Evolutionary conservation across 2,113 vertebrate species (phyloP).

Genomic region (Acrocephalus kingi): DNA sequence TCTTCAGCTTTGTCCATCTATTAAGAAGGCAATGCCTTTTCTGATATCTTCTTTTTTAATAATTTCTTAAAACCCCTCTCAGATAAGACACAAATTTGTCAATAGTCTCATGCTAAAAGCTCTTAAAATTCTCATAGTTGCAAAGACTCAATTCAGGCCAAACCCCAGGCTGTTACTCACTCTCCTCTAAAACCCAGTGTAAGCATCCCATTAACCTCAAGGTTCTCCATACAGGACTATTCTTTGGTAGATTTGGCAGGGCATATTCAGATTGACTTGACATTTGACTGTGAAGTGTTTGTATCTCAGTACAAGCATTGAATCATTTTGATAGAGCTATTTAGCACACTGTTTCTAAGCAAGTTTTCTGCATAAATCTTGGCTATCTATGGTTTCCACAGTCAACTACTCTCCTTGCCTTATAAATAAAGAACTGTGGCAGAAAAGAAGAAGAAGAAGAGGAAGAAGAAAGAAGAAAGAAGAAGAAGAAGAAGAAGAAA

Average conservation of each 20-base stretch:
- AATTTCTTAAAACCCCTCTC: neutral
- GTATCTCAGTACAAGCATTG: neutral
- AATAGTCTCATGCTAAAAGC: neutral
- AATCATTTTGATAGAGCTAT: neutral
- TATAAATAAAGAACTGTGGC: neutral
- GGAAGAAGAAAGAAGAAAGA: no score
- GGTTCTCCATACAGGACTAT: neutral
- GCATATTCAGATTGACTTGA: neutral
- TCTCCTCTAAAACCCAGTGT: neutral
- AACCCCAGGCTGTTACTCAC: neutral
- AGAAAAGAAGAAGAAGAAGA: neutral
- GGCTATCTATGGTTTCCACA: neutral
- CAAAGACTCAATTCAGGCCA: neutral
- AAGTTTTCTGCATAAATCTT: neutral
- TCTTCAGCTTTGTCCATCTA: neutral
- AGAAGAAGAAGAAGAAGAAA: no score
- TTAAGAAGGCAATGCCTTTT: neutral
- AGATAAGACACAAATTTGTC: neutral
- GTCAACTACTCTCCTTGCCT: neutral
- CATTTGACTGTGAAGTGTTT: neutral
- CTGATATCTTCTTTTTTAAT: neutral
- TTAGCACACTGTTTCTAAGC: neutral
- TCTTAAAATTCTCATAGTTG: neutral
- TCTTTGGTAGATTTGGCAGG: neutral
- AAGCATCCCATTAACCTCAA: neutral